Conservation (phyloP, 53 echinoderm and acorn worm genomes). For the Paracentrotus lividus region DNA sequence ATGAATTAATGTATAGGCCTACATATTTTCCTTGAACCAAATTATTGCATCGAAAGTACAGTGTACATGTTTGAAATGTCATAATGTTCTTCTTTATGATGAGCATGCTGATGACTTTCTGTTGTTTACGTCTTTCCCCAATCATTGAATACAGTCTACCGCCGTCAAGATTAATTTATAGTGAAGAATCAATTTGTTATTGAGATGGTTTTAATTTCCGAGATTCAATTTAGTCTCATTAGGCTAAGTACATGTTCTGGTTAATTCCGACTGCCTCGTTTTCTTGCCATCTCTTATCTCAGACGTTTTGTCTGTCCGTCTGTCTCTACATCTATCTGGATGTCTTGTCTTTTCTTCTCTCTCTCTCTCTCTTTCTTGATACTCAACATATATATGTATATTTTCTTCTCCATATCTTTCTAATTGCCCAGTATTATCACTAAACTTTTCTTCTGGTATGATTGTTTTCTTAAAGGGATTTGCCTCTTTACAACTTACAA, state of each 20-base stretch:
- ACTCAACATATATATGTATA: too few species aligned
- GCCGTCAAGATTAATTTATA: slow-evolving; percentile 8
- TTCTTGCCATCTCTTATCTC: background rate
- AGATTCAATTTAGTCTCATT: slow-evolving; percentile 51
- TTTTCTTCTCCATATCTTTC: too few species aligned
- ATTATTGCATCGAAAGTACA: background rate
- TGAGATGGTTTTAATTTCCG: background rate
- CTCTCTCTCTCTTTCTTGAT: background rate
- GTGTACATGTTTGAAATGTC: background rate
- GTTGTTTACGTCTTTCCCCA: background rate
- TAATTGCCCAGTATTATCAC: too few species aligned
- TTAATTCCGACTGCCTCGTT: background rate
- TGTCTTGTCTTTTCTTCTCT: too few species aligned
- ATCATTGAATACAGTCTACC: background rate
- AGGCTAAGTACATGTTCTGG: slow-evolving; percentile 31
- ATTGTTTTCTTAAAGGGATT: too few species aligned
- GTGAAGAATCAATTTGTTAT: background rate
- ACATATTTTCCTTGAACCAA: too few species aligned
- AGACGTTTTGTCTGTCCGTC: background rate
- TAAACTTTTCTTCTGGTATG: too few species aligned
- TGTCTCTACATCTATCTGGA: too few species aligned
- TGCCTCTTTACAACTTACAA: too few species aligned
- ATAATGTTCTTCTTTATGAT: background rate
- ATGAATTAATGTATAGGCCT: background rate
- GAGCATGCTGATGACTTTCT: background rate